Base-by-base conservation (phyloP, 2,888 invertebrate species). In the Napeogenes inachia region DNA sequence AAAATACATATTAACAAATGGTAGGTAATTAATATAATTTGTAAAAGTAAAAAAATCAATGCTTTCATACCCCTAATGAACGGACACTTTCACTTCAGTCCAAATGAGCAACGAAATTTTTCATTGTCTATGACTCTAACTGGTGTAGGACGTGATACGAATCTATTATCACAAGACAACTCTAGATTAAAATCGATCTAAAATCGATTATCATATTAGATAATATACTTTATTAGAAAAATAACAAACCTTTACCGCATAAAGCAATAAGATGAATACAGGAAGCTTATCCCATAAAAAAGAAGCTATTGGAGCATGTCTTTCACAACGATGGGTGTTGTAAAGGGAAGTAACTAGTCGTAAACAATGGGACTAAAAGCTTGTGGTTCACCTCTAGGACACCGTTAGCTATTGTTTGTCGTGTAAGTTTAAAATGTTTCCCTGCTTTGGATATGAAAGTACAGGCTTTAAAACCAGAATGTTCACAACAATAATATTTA, bases 291-390 rank as follows among this genome's bases (percentile, higher is more conserved):
- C 32, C 30, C 45, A 61, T 53, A 56, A 57, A 53, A 42, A 42
- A 33, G 57, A 12, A 55, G 55, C 64, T 56, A 66, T 56, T 66
- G 64, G 61, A 62, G 66, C 64, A 30, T 64, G 62, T 65, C 67
- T 64, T 63, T 64, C 67, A 62, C 65, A 62, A 66, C 55, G 55
- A 54, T 59, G 57, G 45, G 54, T 21, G 50, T 50, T 10, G 50
- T 50, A 50, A 50, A 50, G 30, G 50, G 30, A 38, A 54, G 57
- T 50, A 61, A 64, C 47, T 59, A 55, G 61, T 54, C 53, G 59
- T 68, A 65, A 62, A 67, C 67, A 68, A 68, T 67, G 61, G 63
- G 57, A 62, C 62, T 65, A 61, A 67, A 66, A 66, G 65, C 62
- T 61, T 63, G 63, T 65, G 65, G 62, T 67, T 64, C 63, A 57